Percentiles rank a stretch among this genome's conserved stretches.
Evolutionary conservation across 2,797 vertebrate species (phyloP).

Genomic region (Linurgus olivaceus): DNA sequence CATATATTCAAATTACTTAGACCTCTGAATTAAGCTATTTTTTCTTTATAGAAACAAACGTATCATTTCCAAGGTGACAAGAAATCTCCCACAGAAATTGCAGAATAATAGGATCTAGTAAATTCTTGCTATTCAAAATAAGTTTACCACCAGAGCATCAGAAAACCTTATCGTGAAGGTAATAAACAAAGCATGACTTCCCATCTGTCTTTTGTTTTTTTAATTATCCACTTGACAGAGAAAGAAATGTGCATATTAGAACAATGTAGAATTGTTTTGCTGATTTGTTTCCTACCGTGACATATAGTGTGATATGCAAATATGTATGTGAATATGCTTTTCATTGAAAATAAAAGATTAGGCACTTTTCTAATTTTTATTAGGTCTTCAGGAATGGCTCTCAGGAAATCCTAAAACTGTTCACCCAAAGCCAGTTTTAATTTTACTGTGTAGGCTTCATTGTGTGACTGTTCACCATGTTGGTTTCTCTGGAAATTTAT

Average conservation of each 20-base stretch:
- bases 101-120: constrained; percentile 20
- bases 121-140: constrained; percentile 21
- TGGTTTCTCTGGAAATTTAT: background rate
- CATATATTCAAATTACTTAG: constrained; percentile 13
- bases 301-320: background rate
- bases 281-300: background rate
- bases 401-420: background rate
- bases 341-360: background rate
- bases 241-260: background rate
- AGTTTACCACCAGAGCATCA: background rate
- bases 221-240: background rate
- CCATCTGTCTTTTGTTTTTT: background rate
- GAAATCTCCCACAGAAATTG: constrained; percentile 10
- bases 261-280: background rate
- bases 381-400: background rate
- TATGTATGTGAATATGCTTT: background rate
- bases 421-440: background rate
- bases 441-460: background rate
- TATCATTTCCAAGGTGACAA: constrained; percentile 30
- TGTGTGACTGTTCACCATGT: background rate
- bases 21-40: constrained; percentile 3
- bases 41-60: constrained; percentile 5
- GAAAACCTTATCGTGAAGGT: background rate
- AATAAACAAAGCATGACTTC: constrained; percentile 11
- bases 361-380: background rate